A percentile compares a stretch with the other conserved stretches of the same genome.
Evolutionary conservation across 2,888 invertebrate species (phyloP).

Genomic region (Pinctada fucata): DNA sequence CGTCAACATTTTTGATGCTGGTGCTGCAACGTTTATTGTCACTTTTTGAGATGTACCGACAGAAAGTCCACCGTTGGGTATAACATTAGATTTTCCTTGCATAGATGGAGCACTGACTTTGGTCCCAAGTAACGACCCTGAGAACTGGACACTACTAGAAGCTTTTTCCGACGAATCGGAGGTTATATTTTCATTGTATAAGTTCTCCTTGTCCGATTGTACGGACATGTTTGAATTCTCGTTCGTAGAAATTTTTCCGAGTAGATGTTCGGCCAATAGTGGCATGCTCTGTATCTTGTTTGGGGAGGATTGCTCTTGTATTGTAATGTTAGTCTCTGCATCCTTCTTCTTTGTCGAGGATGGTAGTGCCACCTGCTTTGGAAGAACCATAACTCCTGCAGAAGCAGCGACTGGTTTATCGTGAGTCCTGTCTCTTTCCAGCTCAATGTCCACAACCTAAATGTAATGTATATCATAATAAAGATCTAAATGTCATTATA

Average conservation of each 20-base stretch:
- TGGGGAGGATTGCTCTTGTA: constrained; percentile 26
- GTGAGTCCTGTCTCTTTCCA: constrained; percentile 54
- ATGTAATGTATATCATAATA: constrained; percentile 1
- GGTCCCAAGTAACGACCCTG: background rate
- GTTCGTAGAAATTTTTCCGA: constrained; percentile 7
- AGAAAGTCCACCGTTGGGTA: background rate
- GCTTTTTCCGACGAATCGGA: background rate
- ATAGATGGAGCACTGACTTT: background rate
- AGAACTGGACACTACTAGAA: background rate
- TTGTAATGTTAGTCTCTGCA: constrained; percentile 29
- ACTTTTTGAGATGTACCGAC: background rate
- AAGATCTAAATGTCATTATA: no score
- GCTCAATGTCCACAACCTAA: constrained; percentile 66
- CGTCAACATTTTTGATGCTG: background rate
- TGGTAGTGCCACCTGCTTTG: background rate
- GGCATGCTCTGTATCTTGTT: constrained; percentile 19
- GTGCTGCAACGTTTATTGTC: background rate
- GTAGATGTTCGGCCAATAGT: background rate
- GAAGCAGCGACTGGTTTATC: constrained; percentile 7
- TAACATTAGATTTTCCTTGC: background rate
- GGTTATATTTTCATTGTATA: background rate
- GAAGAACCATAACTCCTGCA: background rate
- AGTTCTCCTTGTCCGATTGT: constrained; percentile 16
- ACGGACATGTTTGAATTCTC: constrained; percentile 3
- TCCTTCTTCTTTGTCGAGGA: background rate